Conservation (phyloP, 2,888 invertebrate species). For the Mythimna albipuncta region DNA sequence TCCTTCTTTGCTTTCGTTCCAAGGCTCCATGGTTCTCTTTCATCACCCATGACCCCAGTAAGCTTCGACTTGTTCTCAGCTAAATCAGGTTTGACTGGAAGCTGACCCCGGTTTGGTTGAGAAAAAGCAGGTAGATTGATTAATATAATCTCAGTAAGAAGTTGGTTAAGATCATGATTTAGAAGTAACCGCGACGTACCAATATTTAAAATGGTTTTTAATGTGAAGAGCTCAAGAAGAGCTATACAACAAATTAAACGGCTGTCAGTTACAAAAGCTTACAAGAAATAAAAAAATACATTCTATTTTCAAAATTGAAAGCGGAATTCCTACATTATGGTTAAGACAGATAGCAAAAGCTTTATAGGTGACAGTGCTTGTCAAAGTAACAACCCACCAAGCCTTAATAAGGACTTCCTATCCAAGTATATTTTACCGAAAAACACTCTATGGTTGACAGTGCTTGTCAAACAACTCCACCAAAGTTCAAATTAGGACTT, state of each 20-base stretch:
- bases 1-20: no score
- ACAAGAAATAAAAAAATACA: background rate
- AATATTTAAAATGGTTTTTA: background rate
- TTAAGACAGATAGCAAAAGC: background rate
- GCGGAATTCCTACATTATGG: background rate
- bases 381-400: conserved; percentile 4
- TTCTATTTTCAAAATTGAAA: background rate
- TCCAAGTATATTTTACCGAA: conserved; percentile 15
- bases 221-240: background rate
- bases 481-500: conserved; percentile 36
- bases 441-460: no score
- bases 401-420: conserved; percentile 34
- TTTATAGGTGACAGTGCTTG: background rate
- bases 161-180: background rate
- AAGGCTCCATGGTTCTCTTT: no score
- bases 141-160: background rate
- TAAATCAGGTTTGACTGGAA: no score
- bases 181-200: background rate
- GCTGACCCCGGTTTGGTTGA: no score
- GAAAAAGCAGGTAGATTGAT: no score
- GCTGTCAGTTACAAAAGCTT: background rate
- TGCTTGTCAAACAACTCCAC: background rate
- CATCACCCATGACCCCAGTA: no score
- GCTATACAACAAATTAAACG: background rate
- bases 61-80: no score